Base-by-base conservation (phyloP, 2,113 vertebrate species). In the Rafetus swinhoei region DNA sequence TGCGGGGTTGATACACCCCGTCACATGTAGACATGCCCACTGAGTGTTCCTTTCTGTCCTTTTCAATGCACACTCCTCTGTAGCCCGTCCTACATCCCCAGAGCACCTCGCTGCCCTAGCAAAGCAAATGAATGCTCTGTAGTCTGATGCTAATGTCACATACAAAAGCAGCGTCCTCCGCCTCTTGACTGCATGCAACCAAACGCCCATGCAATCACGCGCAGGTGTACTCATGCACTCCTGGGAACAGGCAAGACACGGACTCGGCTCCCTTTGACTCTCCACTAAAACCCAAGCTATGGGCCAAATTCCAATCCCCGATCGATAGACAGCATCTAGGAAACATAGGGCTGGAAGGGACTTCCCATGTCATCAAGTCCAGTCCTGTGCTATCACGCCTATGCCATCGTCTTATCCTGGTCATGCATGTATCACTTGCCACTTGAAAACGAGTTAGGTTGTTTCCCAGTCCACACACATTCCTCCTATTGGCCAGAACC, bases 251-350 rank as follows among this genome's bases (percentile, higher is more conserved):
- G 32, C 32, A n/a, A 69, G 8, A 7, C 45, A 18, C 24, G 9
- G 56, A 14, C 81, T 35, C 81, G 5, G 84, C 22, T 18, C 21
- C n/a, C 21, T 35, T 76, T 77, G 13, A 50, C 27, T 45, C 21
- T 19, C n/a, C 6, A 5, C 69, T 85, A 18, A 32, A 82, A 5
- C 10, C 79, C 45, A n/a, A 16, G 21, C 0, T 0, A 9, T 0
- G 1, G 16, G 18, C 65, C 65, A 72, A 32, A 72, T 72, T 72
- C 9, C 65, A 72, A 72, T 35, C 18, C n/a, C 18, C n/a, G 5
- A 7, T 18, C 35, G 65, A 72, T 16, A 21, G 4, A 35, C 18
- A 21, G 16, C 35, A 72, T 18, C 18, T 35, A 35, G 65, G 65
- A 72, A 35, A 72, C 65, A 35, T 35, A 35, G 18, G 32, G 4